These are phyloP conservation scores for Pogonomyrmex barbatus DNA, from an alignment of 1,140 invertebrate genomes.

Conservation along the genomic window DNA sequence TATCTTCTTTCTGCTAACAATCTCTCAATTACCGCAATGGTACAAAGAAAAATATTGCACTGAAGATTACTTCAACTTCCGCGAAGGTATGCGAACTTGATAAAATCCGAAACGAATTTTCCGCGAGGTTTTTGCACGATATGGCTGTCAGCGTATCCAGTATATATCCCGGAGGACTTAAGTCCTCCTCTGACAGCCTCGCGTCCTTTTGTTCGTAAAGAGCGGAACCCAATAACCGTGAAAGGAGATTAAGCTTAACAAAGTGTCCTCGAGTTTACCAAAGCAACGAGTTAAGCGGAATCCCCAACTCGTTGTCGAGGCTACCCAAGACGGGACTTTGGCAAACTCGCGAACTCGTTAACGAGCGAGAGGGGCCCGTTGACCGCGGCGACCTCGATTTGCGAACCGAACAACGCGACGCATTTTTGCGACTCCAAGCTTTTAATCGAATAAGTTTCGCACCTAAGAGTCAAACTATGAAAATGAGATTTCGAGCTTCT, in stretches of 20 bases:
- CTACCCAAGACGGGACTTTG: constrained; percentile 67
- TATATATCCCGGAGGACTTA: constrained; percentile 23
- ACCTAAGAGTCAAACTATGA: constrained; percentile 22
- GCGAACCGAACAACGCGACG: not conserved
- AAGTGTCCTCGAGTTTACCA: constrained; percentile 40
- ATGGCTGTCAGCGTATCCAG: not conserved
- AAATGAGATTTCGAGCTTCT: constrained; percentile 29
- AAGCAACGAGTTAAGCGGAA: constrained; percentile 60
- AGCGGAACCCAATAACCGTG: constrained; percentile 67
- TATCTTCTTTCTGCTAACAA: not conserved
- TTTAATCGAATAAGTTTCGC: constrained; percentile 60
- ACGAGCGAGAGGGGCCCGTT: constrained; percentile 42
- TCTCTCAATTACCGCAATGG: not conserved
- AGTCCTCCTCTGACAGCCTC: constrained; percentile 35
- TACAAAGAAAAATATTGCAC: not conserved
- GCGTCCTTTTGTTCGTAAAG: constrained; percentile 56
- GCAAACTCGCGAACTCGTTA: constrained; percentile 66
- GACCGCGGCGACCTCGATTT: constrained; percentile 45
- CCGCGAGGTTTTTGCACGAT: not conserved
- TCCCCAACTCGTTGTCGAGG: constrained; percentile 53
- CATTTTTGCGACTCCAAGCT: constrained; percentile 52
- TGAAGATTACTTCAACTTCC: not conserved
- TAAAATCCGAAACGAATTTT: constrained; percentile 12
- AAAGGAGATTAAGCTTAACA: constrained; percentile 55
- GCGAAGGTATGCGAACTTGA: constrained; percentile 28